These are phyloP conservation scores for Aphelenchoides besseyi DNA, from an alignment of 1,140 invertebrate species.

Conservation along the genomic window DNA sequence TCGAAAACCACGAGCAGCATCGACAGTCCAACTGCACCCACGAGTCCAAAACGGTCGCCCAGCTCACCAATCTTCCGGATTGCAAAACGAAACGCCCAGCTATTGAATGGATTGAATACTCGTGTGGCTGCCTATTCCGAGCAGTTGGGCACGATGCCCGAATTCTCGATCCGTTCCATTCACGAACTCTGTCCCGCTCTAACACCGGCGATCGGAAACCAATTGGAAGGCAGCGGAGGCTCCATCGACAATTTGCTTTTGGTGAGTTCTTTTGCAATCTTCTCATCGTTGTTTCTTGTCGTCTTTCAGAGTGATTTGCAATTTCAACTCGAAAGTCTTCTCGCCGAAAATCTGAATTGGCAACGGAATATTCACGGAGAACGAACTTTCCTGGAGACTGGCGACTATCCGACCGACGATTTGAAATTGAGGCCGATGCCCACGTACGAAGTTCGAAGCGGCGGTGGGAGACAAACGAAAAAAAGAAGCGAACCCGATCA, in stretches of 20 bases:
- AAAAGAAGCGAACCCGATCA: neutral
- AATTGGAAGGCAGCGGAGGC: conserved; percentile 18
- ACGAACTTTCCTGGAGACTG: conserved; percentile 38
- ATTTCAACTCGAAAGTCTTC: conserved; percentile 28
- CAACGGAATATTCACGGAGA: conserved; percentile 42
- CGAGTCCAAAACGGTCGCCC: conserved; percentile 27
- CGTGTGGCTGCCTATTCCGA: conserved; percentile 15
- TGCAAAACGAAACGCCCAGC: conserved; percentile 39
- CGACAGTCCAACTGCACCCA: neutral
- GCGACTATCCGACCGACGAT: conserved; percentile 43
- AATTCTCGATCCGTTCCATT: conserved; percentile 14
- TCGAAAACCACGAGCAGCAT: conserved; percentile 19
- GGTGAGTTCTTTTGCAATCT: neutral
- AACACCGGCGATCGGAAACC: conserved; percentile 34
- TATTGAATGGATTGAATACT: conserved; percentile 36
- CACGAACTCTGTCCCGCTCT: conserved; percentile 12
- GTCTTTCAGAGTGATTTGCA: conserved; percentile 11
- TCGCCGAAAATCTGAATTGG: conserved; percentile 39
- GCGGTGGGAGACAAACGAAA: neutral
- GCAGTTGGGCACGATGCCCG: conserved; percentile 20
- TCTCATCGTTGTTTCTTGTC: neutral
- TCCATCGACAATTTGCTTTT: neutral
- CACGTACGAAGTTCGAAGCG: conserved; percentile 27
- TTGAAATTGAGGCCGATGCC: conserved; percentile 31
- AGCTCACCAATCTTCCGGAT: conserved; percentile 29